Conservation (phyloP, 2,797 vertebrate genomes). For the Scolopax bukidnonensis region DNA sequence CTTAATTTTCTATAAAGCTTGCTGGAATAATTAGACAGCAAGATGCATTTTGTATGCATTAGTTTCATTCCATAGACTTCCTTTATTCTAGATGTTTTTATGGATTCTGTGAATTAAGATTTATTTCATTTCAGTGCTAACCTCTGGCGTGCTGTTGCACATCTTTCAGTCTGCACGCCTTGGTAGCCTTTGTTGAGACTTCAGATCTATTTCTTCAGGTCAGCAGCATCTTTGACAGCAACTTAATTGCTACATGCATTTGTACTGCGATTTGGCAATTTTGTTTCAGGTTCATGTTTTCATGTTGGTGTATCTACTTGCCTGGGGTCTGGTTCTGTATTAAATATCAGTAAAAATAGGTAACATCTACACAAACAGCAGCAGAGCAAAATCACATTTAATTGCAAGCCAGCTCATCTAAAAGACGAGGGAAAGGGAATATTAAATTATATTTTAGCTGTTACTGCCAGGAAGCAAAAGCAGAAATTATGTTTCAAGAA, state of each 20-base stretch:
- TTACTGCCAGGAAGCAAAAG: conserved; percentile 3
- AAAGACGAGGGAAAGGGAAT: background rate
- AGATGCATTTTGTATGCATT: background rate
- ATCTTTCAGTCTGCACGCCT: background rate
- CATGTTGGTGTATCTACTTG: conserved; percentile 54
- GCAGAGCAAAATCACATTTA: conserved; percentile 51
- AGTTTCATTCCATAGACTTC: background rate
- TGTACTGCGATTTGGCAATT: conserved; percentile 63
- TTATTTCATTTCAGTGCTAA: background rate
- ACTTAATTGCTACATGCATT: conserved; percentile 77
- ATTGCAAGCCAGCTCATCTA: conserved; percentile 20
- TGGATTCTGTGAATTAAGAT: background rate
- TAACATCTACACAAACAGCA: conserved; percentile 48
- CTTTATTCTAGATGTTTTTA: background rate
- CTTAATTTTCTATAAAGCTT: background rate
- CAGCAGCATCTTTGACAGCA: conserved; percentile 69
- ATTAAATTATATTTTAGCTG: conserved; percentile 41
- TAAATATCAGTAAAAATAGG: conserved; percentile 72
- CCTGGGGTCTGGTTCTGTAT: conserved; percentile 60
- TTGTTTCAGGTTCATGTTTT: conserved; percentile 68
- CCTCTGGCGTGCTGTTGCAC: background rate
- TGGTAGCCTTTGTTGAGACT: background rate
- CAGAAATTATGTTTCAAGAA: background rate
- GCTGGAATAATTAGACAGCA: background rate
- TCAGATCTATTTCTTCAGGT: conserved; percentile 12